A percentile compares a stretch with the other conserved stretches of the same genome.
These are phyloP conservation scores for Myxocyprinus asiaticus DNA, from an alignment of 2,113 vertebrate genomes.

Conservation along the genomic window DNA sequence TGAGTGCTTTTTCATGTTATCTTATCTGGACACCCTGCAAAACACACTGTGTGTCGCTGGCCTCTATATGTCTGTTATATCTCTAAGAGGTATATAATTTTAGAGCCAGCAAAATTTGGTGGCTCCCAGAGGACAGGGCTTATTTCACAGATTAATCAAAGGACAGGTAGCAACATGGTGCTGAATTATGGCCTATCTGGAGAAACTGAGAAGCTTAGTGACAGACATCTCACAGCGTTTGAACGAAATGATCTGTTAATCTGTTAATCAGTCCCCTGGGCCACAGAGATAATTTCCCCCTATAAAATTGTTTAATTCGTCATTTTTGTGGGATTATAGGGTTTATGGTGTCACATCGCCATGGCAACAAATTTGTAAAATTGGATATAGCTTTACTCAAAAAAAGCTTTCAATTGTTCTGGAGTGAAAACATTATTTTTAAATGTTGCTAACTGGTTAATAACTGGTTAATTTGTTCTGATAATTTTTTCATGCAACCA, in stretches of 20 bases:
- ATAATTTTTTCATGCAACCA: no score
- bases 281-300: no score
- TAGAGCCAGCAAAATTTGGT: slow-evolving; percentile 35
- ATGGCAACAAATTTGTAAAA: no score
- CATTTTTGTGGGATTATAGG: no score
- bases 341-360: no score
- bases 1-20: slow-evolving; percentile 15
- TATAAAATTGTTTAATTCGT: no score
- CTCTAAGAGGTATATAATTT: slow-evolving; percentile 44
- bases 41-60: slow-evolving; percentile 26
- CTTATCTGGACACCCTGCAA: slow-evolving; percentile 20
- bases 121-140: slow-evolving; percentile 39
- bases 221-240: slow-evolving; percentile 32
- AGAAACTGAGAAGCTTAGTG: slow-evolving; percentile 29
- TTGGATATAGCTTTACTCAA: no score
- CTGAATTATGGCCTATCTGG: slow-evolving; percentile 44
- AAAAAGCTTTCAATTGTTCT: no score
- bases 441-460: no score
- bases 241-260: background rate
- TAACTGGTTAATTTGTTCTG: no score
- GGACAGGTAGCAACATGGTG: slow-evolving; percentile 15
- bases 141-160: slow-evolving; percentile 54
- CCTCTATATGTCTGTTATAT: slow-evolving; percentile 37
- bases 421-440: no score
- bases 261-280: no score